Conservation (phyloP, 2,113 vertebrate genomes). For the Labeo catla region DNA sequence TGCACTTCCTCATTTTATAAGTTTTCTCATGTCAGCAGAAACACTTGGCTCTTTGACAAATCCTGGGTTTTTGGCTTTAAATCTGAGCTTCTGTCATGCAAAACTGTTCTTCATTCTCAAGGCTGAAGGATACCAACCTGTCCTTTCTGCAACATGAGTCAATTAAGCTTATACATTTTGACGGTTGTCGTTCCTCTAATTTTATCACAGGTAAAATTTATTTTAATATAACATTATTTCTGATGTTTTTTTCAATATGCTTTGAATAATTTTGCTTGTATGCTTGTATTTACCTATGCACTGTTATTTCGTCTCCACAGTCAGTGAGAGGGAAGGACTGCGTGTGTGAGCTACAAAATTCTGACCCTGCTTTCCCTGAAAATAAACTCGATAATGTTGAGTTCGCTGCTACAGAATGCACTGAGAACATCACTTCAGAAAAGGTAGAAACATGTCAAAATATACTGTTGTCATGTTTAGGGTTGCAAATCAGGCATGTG, state of each 20-base stretch:
- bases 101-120: neutral
- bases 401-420: conserved; percentile 59
- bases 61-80: neutral
- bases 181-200: conserved; percentile 56
- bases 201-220: conserved; percentile 65
- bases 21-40: conserved; percentile 11
- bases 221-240: neutral
- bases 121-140: neutral
- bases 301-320: conserved; percentile 13
- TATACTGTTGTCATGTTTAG: neutral
- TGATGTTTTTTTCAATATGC: neutral
- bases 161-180: neutral
- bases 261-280: neutral
- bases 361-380: conserved; percentile 63
- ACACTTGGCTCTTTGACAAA: neutral
- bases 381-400: conserved; percentile 57
- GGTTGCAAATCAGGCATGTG: neutral
- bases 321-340: conserved; percentile 59
- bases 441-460: conserved; percentile 54
- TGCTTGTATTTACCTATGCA: neutral
- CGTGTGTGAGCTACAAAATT: conserved; percentile 67
- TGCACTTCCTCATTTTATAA: neutral
- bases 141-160: conserved; percentile 23
- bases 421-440: conserved; percentile 50
- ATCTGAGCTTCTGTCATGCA: neutral